Conservation (phyloP, 2,797 vertebrate species). For the Phrynocephalus guinanensis region DNA sequence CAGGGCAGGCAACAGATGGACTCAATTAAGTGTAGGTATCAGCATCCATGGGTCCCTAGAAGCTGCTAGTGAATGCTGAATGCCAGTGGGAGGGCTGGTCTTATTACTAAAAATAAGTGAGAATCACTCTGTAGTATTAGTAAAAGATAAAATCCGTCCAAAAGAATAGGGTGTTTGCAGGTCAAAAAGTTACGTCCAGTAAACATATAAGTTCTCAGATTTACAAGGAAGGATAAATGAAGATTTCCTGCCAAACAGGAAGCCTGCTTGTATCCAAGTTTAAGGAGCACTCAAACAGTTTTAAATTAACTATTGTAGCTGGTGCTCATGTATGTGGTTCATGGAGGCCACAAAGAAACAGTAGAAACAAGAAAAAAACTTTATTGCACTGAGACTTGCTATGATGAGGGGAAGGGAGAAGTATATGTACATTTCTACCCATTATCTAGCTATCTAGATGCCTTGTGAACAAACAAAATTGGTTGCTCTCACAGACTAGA, state of each 20-base stretch:
- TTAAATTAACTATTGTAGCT: slow-evolving; percentile 66
- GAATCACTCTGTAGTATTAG: neutral
- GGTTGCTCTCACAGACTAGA: too few species aligned
- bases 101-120: neutral
- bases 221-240: slow-evolving; percentile 76
- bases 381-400: neutral
- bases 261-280: slow-evolving; percentile 70
- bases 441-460: too few species aligned
- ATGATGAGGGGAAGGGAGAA: neutral
- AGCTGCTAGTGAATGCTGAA: neutral
- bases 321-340: neutral
- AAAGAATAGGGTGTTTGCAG: slow-evolving; percentile 74
- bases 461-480: neutral
- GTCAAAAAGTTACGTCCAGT: slow-evolving; percentile 74
- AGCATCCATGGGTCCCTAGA: neutral
- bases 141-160: slow-evolving; percentile 44
- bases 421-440: neutral
- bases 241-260: slow-evolving; percentile 77
- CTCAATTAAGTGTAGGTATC: neutral
- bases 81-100: neutral
- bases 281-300: slow-evolving; percentile 72
- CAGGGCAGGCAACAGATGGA: neutral
- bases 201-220: slow-evolving; percentile 64
- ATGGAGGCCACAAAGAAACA: neutral
- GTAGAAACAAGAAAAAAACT: neutral